Conservation (phyloP, 1,140 invertebrate species). For the Aphelinus certus region DNA sequence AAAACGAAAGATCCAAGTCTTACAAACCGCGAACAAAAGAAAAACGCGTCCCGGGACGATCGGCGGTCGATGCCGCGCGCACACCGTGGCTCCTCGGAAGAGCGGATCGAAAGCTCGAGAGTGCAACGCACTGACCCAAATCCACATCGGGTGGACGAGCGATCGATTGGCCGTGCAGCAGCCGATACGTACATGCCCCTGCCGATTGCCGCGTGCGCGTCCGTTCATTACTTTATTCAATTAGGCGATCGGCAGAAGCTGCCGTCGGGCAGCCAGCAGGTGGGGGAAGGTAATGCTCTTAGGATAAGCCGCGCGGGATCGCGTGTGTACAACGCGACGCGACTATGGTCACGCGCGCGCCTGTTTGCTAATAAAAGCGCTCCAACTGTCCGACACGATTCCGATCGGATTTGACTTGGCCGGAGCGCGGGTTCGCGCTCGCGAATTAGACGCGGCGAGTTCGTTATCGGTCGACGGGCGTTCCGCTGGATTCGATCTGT, state of each 20-base stretch:
- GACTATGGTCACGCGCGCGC: no score
- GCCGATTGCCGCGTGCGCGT: background rate
- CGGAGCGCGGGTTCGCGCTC: no score
- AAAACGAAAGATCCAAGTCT: no score
- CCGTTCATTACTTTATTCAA: slow-evolving; percentile 11
- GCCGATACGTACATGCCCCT: background rate
- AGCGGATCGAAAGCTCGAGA: background rate
- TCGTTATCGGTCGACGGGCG: no score
- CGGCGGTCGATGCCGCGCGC: background rate
- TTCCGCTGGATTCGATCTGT: no score
- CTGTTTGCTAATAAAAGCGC: no score
- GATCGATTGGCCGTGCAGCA: background rate
- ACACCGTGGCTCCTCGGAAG: background rate
- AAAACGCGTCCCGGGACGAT: no score
- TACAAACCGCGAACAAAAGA: no score
- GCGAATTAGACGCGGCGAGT: no score
- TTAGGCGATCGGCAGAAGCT: background rate
- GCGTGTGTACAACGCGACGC: no score
- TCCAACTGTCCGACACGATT: no score
- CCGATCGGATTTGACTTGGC: no score
- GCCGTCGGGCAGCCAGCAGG: background rate
- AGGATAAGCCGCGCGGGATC: background rate
- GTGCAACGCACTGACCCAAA: slow-evolving; percentile 5
- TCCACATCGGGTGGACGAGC: background rate
- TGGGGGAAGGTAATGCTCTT: background rate